A percentile compares a stretch with the other conserved stretches of the same genome.
Evolutionary conservation across 2,113 vertebrate species (phyloP).

Genomic region (Muntiacus reevesi): DNA sequence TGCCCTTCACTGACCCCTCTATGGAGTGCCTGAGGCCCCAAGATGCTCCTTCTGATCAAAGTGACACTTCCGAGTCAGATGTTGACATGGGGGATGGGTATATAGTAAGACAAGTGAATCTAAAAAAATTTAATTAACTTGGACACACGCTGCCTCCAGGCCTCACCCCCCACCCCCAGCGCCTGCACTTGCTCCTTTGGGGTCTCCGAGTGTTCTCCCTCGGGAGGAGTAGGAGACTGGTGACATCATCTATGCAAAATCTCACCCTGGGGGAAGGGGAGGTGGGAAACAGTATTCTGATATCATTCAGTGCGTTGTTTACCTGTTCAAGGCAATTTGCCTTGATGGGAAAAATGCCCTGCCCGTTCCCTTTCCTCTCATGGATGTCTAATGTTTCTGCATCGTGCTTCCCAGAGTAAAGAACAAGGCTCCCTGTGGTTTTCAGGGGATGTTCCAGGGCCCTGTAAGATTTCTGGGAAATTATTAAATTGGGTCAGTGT

Average conservation of each 20-base stretch:
- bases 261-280: neutral
- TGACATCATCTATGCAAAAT: neutral
- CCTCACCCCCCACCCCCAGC: neutral
- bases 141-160: neutral
- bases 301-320: neutral
- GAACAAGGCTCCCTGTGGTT: neutral
- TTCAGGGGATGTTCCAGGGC: neutral
- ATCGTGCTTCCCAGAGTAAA: neutral
- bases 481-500: neutral
- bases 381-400: neutral
- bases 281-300: rapidly evolving
- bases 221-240: neutral
- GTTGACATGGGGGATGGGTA: slow-evolving; percentile 49
- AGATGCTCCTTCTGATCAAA: slow-evolving; percentile 42
- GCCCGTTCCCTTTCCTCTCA: neutral
- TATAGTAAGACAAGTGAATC: slow-evolving; percentile 77
- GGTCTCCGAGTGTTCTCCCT: neutral
- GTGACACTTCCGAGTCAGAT: slow-evolving; percentile 46
- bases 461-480: neutral
- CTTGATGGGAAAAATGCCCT: neutral
- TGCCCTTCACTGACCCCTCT: rapidly evolving
- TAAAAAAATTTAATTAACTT: neutral
- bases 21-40: neutral
- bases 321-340: neutral
- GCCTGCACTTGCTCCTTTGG: neutral